Evolutionary conservation across 2,797 vertebrate genomes (phyloP).

Genomic region (Platalea minor): DNA sequence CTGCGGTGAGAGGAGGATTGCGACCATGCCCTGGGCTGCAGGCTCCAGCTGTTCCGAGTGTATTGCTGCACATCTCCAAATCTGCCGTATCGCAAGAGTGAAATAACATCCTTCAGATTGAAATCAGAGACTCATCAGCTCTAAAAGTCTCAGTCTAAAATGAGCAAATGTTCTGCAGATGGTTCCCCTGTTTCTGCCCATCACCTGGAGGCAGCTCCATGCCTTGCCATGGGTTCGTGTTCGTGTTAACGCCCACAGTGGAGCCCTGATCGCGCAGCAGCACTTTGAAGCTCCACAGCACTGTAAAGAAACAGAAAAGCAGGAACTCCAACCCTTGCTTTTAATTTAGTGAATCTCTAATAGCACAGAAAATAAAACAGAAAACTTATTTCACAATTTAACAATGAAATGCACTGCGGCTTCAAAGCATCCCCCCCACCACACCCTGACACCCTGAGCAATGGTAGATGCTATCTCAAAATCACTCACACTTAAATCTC

Average conservation of each 20-base stretch:
- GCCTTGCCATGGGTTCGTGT: background rate
- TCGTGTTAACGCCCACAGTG: background rate
- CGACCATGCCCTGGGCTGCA: background rate
- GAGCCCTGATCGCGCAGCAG: background rate
- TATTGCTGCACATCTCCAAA: background rate
- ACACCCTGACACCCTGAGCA: background rate
- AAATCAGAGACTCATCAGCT: background rate
- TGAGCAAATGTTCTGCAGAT: background rate
- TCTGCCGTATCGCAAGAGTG: rapidly evolving
- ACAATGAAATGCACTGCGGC: background rate
- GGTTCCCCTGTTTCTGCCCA: background rate
- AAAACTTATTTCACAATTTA: background rate
- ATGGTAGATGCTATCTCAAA: background rate
- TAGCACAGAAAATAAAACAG: background rate
- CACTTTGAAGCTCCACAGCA: background rate
- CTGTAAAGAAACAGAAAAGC: background rate
- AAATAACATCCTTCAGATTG: background rate
- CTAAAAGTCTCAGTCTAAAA: background rate
- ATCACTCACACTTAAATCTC: background rate
- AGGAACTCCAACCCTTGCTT: background rate
- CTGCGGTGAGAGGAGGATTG: background rate
- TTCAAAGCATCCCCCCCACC: background rate
- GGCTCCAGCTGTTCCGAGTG: background rate
- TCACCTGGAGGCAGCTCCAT: background rate
- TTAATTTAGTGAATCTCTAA: background rate